Conservation (phyloP, 2,888 invertebrate species). For the Eristalinus aeneus region DNA sequence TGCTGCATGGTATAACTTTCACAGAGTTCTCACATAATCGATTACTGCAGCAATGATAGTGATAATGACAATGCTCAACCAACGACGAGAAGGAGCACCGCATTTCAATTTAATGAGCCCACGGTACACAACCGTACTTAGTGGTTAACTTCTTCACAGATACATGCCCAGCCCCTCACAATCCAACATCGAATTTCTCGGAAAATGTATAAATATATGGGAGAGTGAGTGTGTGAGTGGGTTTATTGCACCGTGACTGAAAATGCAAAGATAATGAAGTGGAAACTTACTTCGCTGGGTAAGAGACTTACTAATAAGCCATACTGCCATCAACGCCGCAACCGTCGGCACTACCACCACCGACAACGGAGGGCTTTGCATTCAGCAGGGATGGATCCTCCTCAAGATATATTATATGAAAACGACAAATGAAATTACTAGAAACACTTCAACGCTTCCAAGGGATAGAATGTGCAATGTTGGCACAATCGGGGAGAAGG, state of each 20-base stretch:
- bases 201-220: not conserved
- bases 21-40: constrained; percentile 15
- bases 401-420: constrained; percentile 10
- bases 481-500: not conserved
- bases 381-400: constrained; percentile 4
- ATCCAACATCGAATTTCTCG: constrained; percentile 17
- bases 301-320: constrained; percentile 35
- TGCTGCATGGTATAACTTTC: not conserved
- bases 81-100: not conserved
- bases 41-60: constrained; percentile 30
- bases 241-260: constrained; percentile 19
- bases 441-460: not conserved
- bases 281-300: constrained; percentile 48
- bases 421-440: constrained; percentile 2
- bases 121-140: constrained; percentile 15
- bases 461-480: not conserved
- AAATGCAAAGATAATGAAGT: constrained; percentile 63
- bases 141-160: constrained; percentile 8
- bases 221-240: not conserved
- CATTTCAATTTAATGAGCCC: constrained; percentile 39
- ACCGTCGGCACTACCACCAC: too few relatives aligned
- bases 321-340: not conserved
- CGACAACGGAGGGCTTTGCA: constrained; percentile 29
- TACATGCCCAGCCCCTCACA: not conserved
- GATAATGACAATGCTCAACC: constrained; percentile 15